Evolutionary conservation across 2,797 vertebrate species (phyloP).

Genomic region (Microtus agrestis): DNA sequence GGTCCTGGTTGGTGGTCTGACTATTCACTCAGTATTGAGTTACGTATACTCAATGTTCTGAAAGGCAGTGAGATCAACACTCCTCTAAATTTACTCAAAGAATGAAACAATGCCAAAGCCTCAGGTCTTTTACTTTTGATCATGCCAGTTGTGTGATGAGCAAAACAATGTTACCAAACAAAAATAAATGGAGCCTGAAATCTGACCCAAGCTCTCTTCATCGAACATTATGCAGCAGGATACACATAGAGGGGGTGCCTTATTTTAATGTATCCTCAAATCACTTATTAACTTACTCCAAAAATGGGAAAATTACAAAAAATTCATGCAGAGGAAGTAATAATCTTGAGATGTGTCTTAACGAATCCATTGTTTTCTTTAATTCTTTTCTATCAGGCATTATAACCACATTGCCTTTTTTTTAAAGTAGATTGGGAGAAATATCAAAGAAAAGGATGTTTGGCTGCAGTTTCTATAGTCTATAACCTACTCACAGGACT

Average conservation of each 20-base stretch:
- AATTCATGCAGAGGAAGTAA: not conserved
- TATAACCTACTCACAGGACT: not conserved
- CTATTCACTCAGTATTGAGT: not conserved
- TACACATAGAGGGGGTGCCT: not conserved
- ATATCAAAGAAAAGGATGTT: not conserved
- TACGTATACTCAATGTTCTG: not conserved
- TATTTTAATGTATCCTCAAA: not conserved
- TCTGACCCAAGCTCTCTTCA: not conserved
- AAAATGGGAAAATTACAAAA: not conserved
- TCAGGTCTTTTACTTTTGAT: too few relatives aligned
- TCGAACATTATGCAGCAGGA: not conserved
- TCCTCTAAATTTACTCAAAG: not conserved
- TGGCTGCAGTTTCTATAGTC: not conserved
- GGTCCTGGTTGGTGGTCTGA: too few relatives aligned
- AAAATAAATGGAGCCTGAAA: not conserved
- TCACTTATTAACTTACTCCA: not conserved
- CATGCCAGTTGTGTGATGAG: not conserved
- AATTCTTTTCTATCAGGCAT: not conserved
- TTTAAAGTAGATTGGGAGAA: not conserved
- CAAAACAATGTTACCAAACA: not conserved
- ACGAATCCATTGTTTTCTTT: not conserved
- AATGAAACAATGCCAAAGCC: not conserved
- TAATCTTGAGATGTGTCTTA: not conserved
- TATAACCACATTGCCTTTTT: not conserved
- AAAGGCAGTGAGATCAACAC: not conserved